These are phyloP conservation scores for Suncus etruscus DNA, from an alignment of 2,113 vertebrate species.

Conservation along the genomic window DNA sequence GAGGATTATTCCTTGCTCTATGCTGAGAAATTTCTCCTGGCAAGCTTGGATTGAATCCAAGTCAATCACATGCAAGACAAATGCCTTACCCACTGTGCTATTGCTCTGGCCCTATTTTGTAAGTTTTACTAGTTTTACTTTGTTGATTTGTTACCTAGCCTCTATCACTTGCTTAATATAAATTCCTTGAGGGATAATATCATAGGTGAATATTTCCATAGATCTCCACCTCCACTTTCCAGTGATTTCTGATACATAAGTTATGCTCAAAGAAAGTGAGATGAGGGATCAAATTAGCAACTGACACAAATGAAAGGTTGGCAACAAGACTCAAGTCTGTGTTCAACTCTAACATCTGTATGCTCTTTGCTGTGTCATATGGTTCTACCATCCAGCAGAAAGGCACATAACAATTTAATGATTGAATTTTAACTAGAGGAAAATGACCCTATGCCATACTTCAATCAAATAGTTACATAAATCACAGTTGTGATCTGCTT, in stretches of 20 bases:
- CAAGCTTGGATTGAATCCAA: no score
- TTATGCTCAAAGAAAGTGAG: neutral
- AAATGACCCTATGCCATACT: slow-evolving; percentile 12
- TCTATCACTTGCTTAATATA: neutral
- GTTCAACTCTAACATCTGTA: neutral
- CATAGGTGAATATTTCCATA: slow-evolving; percentile 9
- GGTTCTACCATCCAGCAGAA: neutral
- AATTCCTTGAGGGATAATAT: slow-evolving; percentile 21
- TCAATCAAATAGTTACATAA: slow-evolving; percentile 7
- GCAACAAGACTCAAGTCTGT: neutral
- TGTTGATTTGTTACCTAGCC: slow-evolving; percentile 8
- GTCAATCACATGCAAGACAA: no score
- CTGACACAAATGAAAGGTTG: neutral
- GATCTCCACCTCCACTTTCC: neutral
- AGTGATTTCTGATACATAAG: neutral
- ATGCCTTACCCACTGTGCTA: no score
- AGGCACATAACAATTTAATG: slow-evolving; percentile 6
- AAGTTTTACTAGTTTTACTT: neutral
- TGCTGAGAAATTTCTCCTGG: no score
- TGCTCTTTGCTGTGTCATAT: neutral
- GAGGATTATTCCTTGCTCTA: no score
- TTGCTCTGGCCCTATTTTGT: neutral
- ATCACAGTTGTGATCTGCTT: slow-evolving; percentile 26
- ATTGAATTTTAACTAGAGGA: slow-evolving; percentile 48
- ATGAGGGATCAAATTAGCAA: slow-evolving; percentile 8